phyloP scores from a whole-genome alignment of 2,888 invertebrate genomes.

The Coenonympha glycerion region DNA sequence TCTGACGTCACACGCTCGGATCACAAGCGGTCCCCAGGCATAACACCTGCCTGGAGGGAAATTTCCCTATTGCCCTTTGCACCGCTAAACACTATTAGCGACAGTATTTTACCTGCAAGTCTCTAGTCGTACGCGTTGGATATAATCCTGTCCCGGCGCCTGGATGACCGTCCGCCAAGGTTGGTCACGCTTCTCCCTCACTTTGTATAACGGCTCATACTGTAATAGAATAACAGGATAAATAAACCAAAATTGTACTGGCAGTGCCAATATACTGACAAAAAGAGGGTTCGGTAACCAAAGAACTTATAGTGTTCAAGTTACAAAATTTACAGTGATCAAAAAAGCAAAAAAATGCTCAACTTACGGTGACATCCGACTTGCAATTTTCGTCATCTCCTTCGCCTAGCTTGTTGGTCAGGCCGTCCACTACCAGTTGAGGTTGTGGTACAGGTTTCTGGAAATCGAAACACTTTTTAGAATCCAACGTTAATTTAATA shows the following conservation, averaged over 20 bases:
- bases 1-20: too few relatives aligned
- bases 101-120: constrained; percentile 43
- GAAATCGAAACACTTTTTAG: constrained; percentile 24
- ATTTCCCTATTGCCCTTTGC: too few relatives aligned
- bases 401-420: constrained; percentile 50
- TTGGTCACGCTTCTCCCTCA: constrained; percentile 39
- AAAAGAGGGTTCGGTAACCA: too few relatives aligned
- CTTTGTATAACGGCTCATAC: constrained; percentile 56
- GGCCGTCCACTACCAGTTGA: constrained; percentile 36
- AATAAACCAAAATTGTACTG: not conserved
- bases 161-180: constrained; percentile 54
- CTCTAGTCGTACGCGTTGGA: constrained; percentile 56
- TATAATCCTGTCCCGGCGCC: constrained; percentile 50
- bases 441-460: constrained; percentile 49
- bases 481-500: too few relatives aligned
- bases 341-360: too few relatives aligned
- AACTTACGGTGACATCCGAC: constrained; percentile 45
- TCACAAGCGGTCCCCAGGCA: too few relatives aligned
- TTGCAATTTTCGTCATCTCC: constrained; percentile 50
- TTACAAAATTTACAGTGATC: too few relatives aligned
- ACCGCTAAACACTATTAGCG: not conserved
- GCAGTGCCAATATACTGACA: too few relatives aligned
- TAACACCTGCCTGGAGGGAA: too few relatives aligned
- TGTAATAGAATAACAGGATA: too few relatives aligned
- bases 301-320: too few relatives aligned